Evolutionary conservation across 2,113 vertebrate species (phyloP), one percentile per base, ranked within the genome.

Genomic region (Pongo pygmaeus): DNA sequence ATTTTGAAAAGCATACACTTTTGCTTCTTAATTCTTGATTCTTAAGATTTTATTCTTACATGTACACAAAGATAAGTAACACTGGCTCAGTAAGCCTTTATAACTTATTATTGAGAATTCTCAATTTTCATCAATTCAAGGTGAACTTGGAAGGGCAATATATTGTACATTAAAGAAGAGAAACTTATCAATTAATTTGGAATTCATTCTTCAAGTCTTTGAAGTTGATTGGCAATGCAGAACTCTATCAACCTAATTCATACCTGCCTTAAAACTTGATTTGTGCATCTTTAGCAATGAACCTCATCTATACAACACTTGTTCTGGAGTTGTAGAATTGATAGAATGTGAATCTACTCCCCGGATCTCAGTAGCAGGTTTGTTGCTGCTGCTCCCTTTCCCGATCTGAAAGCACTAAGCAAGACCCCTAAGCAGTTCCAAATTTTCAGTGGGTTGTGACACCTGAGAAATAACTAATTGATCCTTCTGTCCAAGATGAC

Each of bases 111-210:
- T 46, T 46, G 46, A 46, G 46, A 46, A 64, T 8, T 69, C 17
- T 67, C 13, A 88, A 40, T 40, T 91, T 96, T 94, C 43, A 35
- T 55, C 43, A 91, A 64, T 35, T 81, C 18, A 91, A 57, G 14
- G 5, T 84, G 23, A 81, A 1, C 14, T 23, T 55, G 40, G 46
- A 91, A 61, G 70, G 22, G 5, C 89, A 88, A 55, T 48, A 67
- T 46, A 12, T 27, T 84, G 27, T 67, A 93, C 52, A 14, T 69
- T 79, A 55, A 88, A 84, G 23, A 87, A 93, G 40, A 85, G 52
- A 38, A 52, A 61, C n/a, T 87, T 17, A 61, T 90, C 30, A 69
- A 61, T 74, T 83, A 90, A 95, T 79, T 94, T 85, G 89, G 25
- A 89, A 3, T 89, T 92, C 22, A 83, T 69, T 32, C 43, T 95